Evolutionary conservation across 2,797 vertebrate genomes (phyloP).

Genomic region (Nothura maculosa): DNA sequence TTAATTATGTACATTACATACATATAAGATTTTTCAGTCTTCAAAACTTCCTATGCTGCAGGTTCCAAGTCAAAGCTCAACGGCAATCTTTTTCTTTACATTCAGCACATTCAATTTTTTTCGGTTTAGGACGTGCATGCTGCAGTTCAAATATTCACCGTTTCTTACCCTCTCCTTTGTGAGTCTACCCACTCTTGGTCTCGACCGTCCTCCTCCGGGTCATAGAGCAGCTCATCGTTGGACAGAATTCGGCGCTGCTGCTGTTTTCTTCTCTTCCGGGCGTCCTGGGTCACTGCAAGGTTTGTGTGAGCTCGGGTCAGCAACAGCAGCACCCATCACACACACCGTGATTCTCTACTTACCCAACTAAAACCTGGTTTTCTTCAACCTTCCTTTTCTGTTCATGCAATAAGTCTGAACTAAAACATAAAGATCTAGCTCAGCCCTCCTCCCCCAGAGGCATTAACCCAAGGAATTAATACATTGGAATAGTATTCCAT

Average conservation of each 20-base stretch:
- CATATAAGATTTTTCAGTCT: background rate
- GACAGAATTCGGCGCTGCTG: conserved; percentile 84
- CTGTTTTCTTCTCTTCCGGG: conserved; percentile 77
- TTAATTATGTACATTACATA: background rate
- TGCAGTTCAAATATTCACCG: conserved; percentile 12
- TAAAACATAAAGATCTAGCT: background rate
- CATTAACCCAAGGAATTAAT: background rate
- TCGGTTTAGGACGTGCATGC: background rate
- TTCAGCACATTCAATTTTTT: background rate
- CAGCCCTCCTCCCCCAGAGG: background rate
- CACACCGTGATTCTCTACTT: background rate
- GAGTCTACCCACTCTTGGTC: conserved; percentile 96
- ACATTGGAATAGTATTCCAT: background rate
- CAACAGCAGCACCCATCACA: background rate
- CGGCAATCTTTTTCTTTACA: background rate
- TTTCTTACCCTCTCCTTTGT: conserved; percentile 86
- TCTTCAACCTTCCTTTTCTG: background rate
- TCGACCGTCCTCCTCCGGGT: conserved; percentile 92
- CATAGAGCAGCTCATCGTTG: conserved; percentile 95
- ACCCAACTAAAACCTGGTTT: background rate
- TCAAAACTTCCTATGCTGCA: background rate
- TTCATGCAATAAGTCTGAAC: background rate
- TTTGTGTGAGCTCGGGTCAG: background rate
- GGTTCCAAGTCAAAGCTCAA: background rate
- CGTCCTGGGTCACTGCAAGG: conserved; percentile 76